phyloP scores from a whole-genome alignment of 92 coral and sea anemone genomes.

The Palythoa grandiflora region DNA sequence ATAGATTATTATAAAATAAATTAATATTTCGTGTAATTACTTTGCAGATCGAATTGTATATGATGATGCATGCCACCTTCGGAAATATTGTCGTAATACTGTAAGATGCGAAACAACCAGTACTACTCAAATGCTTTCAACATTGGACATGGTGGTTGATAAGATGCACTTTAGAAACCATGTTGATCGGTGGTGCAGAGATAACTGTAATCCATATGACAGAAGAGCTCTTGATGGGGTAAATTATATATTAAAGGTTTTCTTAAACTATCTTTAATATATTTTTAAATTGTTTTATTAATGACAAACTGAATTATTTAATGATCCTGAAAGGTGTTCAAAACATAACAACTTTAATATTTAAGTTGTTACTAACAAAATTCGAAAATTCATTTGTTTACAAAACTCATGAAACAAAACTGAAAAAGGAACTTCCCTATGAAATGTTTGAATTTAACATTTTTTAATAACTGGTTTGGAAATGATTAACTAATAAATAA shows the following conservation, averaged over 20 bases:
- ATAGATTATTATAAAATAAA: background rate
- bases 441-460: too few species aligned
- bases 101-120: background rate
- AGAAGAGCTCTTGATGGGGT: background rate
- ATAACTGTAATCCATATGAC: conserved; percentile 44
- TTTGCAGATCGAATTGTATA: conserved; percentile 19
- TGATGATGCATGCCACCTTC: conserved; percentile 25
- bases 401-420: too few species aligned
- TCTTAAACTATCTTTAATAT: too few species aligned
- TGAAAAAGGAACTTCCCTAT: too few species aligned
- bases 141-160: conserved; percentile 42
- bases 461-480: too few species aligned
- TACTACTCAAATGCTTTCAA: background rate
- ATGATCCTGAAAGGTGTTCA: too few species aligned
- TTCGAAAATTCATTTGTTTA: too few species aligned
- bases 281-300: too few species aligned
- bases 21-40: background rate
- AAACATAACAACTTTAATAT: too few species aligned
- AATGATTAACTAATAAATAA: too few species aligned
- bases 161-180: conserved; percentile 36
- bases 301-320: too few species aligned
- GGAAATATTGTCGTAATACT: conserved; percentile 17
- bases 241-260: background rate
- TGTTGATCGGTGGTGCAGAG: conserved; percentile 35
- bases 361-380: too few species aligned